These are phyloP conservation scores for Eristalis arbustorum DNA, from an alignment of 2,888 invertebrate species.

Conservation along the genomic window DNA sequence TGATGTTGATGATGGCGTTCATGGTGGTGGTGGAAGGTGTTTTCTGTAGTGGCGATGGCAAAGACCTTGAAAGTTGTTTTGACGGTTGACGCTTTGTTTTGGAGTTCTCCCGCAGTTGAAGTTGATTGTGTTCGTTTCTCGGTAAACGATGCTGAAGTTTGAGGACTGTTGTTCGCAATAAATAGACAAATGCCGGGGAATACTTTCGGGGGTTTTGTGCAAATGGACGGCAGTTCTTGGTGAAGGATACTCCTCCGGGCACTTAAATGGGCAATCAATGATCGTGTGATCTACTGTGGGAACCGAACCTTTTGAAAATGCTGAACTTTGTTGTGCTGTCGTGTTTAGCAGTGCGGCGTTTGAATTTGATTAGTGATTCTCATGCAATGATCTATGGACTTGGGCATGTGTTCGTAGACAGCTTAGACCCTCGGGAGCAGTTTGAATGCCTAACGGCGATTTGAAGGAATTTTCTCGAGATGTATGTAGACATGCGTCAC, in stretches of 20 bases:
- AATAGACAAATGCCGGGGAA: neutral
- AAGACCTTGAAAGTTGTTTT: constrained; percentile 44
- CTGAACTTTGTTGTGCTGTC: neutral
- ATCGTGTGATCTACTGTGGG: neutral
- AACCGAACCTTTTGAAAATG: neutral
- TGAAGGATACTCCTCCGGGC: neutral
- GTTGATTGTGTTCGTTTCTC: constrained; percentile 10
- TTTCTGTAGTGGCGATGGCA: neutral
- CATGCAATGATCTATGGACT: too few relatives aligned
- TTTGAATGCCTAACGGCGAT: too few relatives aligned
- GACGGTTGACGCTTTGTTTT: constrained; percentile 25
- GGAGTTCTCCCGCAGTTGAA: neutral
- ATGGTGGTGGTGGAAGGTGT: neutral
- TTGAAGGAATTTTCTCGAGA: too few relatives aligned
- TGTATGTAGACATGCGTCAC: too few relatives aligned
- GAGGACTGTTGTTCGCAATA: neutral
- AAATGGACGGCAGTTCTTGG: neutral
- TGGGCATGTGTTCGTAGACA: too few relatives aligned
- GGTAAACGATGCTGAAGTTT: neutral
- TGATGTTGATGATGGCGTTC: neutral
- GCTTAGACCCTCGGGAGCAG: too few relatives aligned
- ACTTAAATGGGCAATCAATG: neutral
- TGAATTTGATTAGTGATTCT: neutral
- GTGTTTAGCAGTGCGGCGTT: neutral
- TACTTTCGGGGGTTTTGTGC: neutral